Evolutionary conservation across 2,888 invertebrate species (phyloP).

Genomic region (Escarpia spicata): DNA sequence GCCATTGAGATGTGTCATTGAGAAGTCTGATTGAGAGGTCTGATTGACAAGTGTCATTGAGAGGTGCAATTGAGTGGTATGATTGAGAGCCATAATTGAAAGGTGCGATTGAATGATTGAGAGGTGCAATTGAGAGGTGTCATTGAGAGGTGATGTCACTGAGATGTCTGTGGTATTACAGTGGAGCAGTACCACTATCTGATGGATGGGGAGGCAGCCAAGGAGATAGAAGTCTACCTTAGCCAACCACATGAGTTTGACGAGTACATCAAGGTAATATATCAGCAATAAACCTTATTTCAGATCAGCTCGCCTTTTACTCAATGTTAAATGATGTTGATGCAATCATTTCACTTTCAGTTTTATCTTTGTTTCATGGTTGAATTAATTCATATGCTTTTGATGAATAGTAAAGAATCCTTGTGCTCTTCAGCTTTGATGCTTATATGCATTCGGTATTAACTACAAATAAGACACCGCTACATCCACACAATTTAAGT

Average conservation of each 20-base stretch:
- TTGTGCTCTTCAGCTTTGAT: background rate
- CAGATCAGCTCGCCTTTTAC: background rate
- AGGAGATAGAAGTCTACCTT: constrained; percentile 62
- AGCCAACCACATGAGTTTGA: constrained; percentile 62
- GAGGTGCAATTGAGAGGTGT: background rate
- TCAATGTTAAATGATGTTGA: background rate
- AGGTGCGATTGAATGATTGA: background rate
- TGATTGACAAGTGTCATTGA: too few species aligned
- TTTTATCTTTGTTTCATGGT: constrained; percentile 13
- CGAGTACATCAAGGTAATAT: constrained; percentile 62
- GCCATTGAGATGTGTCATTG: too few species aligned
- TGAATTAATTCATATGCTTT: background rate
- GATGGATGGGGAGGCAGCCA: constrained; percentile 61
- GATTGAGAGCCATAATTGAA: too few species aligned
- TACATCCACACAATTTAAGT: background rate
- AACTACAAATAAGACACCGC: background rate
- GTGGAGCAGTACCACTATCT: constrained; percentile 64
- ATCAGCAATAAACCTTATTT: background rate
- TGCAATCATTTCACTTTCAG: background rate
- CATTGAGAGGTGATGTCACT: background rate
- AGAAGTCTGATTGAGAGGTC: too few species aligned
- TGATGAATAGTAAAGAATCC: background rate
- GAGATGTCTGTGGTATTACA: constrained; percentile 38
- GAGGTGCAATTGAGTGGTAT: too few species aligned
- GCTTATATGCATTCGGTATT: background rate